Evolutionary conservation across 2,888 invertebrate genomes (phyloP).

Genomic region (Heteropelma amictum): DNA sequence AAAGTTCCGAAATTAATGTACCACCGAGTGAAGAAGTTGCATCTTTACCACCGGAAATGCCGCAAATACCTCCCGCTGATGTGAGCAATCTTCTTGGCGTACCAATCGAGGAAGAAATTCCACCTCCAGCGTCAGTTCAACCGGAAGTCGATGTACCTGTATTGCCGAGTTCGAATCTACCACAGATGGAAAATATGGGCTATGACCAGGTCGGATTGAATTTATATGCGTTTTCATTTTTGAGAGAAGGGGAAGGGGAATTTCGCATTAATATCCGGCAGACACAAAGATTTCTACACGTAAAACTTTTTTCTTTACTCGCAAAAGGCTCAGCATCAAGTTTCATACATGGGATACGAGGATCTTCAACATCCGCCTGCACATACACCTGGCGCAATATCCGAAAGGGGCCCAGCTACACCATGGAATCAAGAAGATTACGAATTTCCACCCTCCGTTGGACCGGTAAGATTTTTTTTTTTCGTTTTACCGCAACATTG

Average conservation of each 20-base stretch:
- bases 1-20: slow-evolving; percentile 68
- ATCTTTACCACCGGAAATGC: slow-evolving; percentile 72
- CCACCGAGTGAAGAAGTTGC: slow-evolving; percentile 71
- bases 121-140: slow-evolving; percentile 80
- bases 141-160: slow-evolving; percentile 78
- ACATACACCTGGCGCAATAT: slow-evolving; percentile 82
- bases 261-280: too few species aligned
- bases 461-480: slow-evolving; percentile 80
- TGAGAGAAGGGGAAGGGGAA: too few species aligned
- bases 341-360: slow-evolving; percentile 88
- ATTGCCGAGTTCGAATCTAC: slow-evolving; percentile 66
- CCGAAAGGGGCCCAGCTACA: slow-evolving; percentile 81
- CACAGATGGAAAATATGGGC: slow-evolving; percentile 83
- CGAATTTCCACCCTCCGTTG: slow-evolving; percentile 90
- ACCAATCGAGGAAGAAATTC: slow-evolving; percentile 65
- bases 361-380: slow-evolving; percentile 83
- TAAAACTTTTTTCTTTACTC: not conserved
- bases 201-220: slow-evolving; percentile 79
- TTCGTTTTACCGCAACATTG: not conserved
- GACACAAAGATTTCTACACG: too few species aligned
- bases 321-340: slow-evolving; percentile 69
- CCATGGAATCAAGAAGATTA: slow-evolving; percentile 87
- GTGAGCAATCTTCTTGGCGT: slow-evolving; percentile 67
- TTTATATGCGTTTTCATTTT: not conserved
- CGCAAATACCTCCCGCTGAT: slow-evolving; percentile 72